phyloP scores from a whole-genome alignment of 2,113 vertebrate genomes.

The Lonchura striata region DNA sequence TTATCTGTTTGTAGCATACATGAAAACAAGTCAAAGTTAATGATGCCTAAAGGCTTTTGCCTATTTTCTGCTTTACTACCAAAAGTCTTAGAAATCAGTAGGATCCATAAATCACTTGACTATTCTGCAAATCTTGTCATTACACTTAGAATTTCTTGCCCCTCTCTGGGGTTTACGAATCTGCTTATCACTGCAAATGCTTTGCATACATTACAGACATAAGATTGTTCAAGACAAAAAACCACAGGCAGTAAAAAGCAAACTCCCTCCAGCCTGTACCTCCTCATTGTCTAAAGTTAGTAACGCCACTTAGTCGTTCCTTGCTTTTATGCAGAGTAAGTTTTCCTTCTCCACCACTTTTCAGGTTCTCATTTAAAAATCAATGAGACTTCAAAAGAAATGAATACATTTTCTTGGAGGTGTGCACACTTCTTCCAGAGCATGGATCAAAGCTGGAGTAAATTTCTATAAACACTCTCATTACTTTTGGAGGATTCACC shows the following conservation, averaged over 20 bases:
- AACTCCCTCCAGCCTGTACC: background rate
- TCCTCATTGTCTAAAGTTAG: background rate
- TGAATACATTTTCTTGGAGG: background rate
- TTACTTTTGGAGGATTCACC: background rate
- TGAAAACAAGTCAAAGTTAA: background rate
- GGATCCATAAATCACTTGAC: background rate
- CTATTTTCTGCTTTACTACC: background rate
- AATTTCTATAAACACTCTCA: background rate
- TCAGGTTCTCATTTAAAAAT: slow-evolving; percentile 1
- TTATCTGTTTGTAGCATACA: background rate
- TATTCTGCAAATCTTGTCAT: background rate
- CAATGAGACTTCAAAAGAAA: background rate
- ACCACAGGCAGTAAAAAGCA: background rate
- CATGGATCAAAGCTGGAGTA: background rate
- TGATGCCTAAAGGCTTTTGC: background rate
- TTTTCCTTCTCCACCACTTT: background rate
- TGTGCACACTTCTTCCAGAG: background rate
- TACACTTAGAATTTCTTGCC: background rate
- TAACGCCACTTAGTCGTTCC: fast-evolving
- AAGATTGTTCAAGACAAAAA: background rate
- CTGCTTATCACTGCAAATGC: background rate
- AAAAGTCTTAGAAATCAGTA: background rate
- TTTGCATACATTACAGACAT: background rate
- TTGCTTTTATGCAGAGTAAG: background rate
- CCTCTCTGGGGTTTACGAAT: background rate